Evolutionary conservation across 1,140 invertebrate species (phyloP).

Genomic region (Calephelis nemesis): DNA sequence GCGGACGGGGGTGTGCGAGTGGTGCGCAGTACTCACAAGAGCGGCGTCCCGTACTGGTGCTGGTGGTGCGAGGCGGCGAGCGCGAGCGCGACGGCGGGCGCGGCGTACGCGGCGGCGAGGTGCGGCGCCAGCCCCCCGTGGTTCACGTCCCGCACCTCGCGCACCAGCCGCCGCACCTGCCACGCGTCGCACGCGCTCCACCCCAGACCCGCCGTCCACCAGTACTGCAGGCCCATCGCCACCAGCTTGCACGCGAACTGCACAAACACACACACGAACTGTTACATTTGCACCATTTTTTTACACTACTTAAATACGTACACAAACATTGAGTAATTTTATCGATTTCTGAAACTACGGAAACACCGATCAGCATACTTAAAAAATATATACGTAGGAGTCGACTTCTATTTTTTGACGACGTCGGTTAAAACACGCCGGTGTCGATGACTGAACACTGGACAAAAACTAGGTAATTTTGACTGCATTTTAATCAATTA

Average conservation of each 20-base stretch:
- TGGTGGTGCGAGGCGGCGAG: conserved; percentile 94
- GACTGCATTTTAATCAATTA: no score
- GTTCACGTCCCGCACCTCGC: conserved; percentile 97
- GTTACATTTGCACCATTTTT: no score
- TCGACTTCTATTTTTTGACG: no score
- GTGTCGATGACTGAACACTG: no score
- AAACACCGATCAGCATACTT: no score
- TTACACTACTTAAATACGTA: no score
- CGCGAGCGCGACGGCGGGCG: conserved; percentile 94
- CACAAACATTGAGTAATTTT: no score
- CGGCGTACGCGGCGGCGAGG: conserved; percentile 96
- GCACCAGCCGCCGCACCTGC: conserved; percentile 96
- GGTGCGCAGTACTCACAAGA: conserved; percentile 86
- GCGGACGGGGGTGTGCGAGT: no score
- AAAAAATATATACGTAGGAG: no score
- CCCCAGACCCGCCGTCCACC: conserved; percentile 92
- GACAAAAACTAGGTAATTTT: no score
- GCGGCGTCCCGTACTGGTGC: conserved; percentile 96
- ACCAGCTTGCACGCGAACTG: conserved; percentile 93
- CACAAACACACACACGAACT: conserved; percentile 15
- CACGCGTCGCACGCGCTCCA: conserved; percentile 96
- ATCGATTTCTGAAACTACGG: no score
- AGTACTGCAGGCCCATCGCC: conserved; percentile 95
- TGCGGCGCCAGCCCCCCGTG: conserved; percentile 97
- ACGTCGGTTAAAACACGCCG: no score